phyloP scores from a whole-genome alignment of 2,113 vertebrate genomes.

The Pseudorhombus dupliciocellatus region DNA sequence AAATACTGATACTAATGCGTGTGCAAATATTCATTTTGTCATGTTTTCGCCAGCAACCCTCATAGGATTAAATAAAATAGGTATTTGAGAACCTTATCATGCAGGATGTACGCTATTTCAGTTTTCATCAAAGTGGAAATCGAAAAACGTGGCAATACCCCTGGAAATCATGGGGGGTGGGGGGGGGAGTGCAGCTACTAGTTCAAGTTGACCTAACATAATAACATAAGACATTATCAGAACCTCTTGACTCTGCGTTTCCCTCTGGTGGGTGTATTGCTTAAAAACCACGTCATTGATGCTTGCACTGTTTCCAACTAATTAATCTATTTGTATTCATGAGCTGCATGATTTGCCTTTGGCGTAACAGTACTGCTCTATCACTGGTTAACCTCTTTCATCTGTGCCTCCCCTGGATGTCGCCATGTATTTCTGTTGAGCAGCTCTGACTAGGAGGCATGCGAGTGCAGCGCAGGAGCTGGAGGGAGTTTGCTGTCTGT shows the following conservation, averaged over 20 bases:
- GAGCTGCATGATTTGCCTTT: no score
- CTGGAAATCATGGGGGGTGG: no score
- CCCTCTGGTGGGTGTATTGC: no score
- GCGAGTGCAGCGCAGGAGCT: slow-evolving; percentile 23
- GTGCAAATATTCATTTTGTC: not conserved
- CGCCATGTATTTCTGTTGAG: not conserved
- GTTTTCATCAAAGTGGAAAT: no score
- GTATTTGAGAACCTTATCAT: not conserved
- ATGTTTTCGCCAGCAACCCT: not conserved
- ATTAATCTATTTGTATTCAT: no score
- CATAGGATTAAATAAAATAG: not conserved
- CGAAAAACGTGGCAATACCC: no score
- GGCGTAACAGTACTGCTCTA: not conserved
- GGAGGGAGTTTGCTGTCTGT: slow-evolving; percentile 30
- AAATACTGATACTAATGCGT: not conserved
- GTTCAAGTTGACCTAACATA: no score
- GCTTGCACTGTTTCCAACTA: no score
- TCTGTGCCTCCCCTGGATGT: slow-evolving; percentile 12
- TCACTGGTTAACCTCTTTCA: not conserved
- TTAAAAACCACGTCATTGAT: no score
- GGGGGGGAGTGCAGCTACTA: no score
- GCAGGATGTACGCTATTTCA: not conserved
- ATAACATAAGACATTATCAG: no score
- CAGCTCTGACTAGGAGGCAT: not conserved
- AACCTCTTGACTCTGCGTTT: no score